Evolutionary conservation across 2,888 invertebrate genomes (phyloP).

Genomic region (Xiphydria camelus): DNA sequence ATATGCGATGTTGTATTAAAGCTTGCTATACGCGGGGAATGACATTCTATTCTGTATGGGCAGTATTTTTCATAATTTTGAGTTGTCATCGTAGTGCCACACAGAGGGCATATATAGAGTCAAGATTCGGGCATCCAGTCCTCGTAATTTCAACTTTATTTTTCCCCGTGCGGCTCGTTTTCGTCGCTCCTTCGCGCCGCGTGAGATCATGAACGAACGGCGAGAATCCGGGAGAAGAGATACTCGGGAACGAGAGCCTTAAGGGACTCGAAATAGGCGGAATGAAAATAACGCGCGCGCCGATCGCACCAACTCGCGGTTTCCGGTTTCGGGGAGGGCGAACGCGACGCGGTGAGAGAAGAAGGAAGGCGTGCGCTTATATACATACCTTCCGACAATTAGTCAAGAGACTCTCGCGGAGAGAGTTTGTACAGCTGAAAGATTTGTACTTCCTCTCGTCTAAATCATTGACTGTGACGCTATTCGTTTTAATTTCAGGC

Average conservation of each 20-base stretch:
- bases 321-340: constrained; percentile 1
- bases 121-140: too few relatives aligned
- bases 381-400: background rate
- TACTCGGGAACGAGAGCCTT: background rate
- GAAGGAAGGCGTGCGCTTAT: background rate
- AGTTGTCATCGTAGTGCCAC: too few relatives aligned
- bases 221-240: background rate
- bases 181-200: too few relatives aligned
- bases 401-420: background rate
- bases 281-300: background rate
- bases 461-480: too few relatives aligned
- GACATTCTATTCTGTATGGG: too few relatives aligned
- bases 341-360: background rate
- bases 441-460: constrained; percentile 4
- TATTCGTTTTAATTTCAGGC: too few relatives aligned
- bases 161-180: too few relatives aligned
- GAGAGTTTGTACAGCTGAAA: constrained; percentile 1
- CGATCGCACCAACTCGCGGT: background rate
- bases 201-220: background rate
- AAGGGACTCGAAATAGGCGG: background rate
- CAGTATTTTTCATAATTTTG: too few relatives aligned
- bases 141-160: too few relatives aligned
- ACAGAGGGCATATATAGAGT: too few relatives aligned
- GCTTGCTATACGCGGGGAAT: too few relatives aligned
- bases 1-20: too few relatives aligned